Evolutionary conservation across 2,113 vertebrate genomes (phyloP).

Genomic region (Pterophyllum scalare): DNA sequence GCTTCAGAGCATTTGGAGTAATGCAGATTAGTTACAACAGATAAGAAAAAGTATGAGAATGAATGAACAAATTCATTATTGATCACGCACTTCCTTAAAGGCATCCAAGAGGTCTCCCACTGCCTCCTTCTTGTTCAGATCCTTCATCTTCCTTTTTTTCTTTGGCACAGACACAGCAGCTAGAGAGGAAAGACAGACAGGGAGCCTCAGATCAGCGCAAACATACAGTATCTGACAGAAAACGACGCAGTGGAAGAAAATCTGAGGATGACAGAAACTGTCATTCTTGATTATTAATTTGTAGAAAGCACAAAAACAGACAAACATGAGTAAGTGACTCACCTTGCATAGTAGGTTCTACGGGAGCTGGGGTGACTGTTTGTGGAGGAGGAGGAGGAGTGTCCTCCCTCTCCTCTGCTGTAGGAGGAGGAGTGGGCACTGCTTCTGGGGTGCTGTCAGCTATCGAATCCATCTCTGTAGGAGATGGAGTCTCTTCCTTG

Average conservation of each 20-base stretch:
- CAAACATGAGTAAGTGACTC: background rate
- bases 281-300: background rate
- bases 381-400: constrained; percentile 78
- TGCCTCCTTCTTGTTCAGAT: constrained; percentile 94
- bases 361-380: constrained; percentile 59
- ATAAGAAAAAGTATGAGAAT: background rate
- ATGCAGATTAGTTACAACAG: background rate
- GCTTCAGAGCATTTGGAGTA: background rate
- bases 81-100: constrained; percentile 91
- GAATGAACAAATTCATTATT: background rate
- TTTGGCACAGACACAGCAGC: constrained; percentile 95
- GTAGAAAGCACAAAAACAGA: background rate
- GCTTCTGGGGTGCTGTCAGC: constrained; percentile 34
- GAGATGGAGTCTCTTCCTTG: constrained; percentile 45
- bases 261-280: background rate
- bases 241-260: background rate
- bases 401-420: constrained; percentile 68
- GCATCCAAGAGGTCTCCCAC: constrained; percentile 95
- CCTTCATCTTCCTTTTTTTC: constrained; percentile 96
- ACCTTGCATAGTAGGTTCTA: constrained; percentile 89
- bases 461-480: constrained; percentile 66
- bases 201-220: background rate
- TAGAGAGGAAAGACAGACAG: constrained; percentile 43
- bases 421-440: constrained; percentile 32
- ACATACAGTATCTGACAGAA: background rate